Evolutionary conservation across 2,113 vertebrate genomes (phyloP), one percentile per base, ranked within the genome.

Genomic region (Aix galericulata): DNA sequence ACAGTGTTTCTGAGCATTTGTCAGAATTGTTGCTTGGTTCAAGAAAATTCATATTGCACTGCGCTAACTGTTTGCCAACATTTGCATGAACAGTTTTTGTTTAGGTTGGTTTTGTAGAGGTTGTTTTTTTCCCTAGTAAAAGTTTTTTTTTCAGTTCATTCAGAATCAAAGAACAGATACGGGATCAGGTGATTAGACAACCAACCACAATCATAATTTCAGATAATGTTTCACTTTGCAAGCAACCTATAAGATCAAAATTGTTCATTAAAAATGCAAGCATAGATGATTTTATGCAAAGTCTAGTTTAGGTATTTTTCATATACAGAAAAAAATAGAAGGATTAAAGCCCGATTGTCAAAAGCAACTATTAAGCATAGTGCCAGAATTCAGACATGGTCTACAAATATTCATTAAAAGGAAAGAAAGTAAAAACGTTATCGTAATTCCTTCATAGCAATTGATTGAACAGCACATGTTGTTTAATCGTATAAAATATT

Each of bases 201-300:
- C 38, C 53, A 84, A 21, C 16, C 29, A 52, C 29, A 81, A 18
- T 62, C 56, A 38, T 74, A 55, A 48, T 48, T 82, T 16, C 25
- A 88, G 67, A 67, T 88, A 88, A 66, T 36, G 20, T 42, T 88
- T 72, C 78, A 64, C 21, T 73, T 84, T 50, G 53, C 58, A 88
- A 66, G 18, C 64, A 68, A 32, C 55, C 66, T 75, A 2, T 58
- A 62, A 48, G 42, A 81, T 91, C 2, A 44, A 93, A 95, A 88
- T 48, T 73, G 10, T 75, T 92, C 48, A 84, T 66, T 76, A 75
- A 91, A 96, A 95, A 88, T 93, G 52, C 42, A 83, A 83, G 52
- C 23, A 6, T 77, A 21, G 18, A 90, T 88, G 36, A 34, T 86
- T 48, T 31, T 77, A 29, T 83, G 29, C 23, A 31, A 88, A 75